A percentile compares a stretch with the other conserved stretches of the same genome.
These are phyloP conservation scores for Lithosia quadra DNA, from an alignment of 2,888 invertebrate genomes.

Conservation along the genomic window DNA sequence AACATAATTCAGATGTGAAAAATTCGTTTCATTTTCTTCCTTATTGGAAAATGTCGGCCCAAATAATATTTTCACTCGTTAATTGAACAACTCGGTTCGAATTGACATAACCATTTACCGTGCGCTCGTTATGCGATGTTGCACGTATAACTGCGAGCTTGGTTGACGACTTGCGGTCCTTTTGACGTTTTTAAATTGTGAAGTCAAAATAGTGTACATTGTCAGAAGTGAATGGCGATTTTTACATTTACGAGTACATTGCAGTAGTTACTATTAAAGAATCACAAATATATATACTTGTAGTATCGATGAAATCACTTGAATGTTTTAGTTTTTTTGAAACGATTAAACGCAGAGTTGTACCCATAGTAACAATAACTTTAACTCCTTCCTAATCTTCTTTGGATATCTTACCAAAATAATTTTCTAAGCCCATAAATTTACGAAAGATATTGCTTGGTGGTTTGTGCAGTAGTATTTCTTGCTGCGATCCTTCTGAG, in stretches of 20 bases:
- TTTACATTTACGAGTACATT: too few relatives aligned
- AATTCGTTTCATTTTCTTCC: neutral
- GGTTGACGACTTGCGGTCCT: neutral
- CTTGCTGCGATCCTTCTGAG: neutral
- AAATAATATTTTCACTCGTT: conserved; percentile 5
- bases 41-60: conserved; percentile 1
- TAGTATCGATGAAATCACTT: too few relatives aligned
- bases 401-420: too few relatives aligned
- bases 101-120: neutral
- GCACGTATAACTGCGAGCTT: neutral
- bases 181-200: neutral
- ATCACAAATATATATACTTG: too few relatives aligned
- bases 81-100: conserved; percentile 34
- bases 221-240: neutral
- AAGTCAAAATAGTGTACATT: neutral
- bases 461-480: too few relatives aligned
- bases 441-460: neutral
- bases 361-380: too few relatives aligned
- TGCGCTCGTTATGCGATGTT: neutral
- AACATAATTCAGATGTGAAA: neutral
- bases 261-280: too few relatives aligned
- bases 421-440: too few relatives aligned
- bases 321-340: too few relatives aligned
- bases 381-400: too few relatives aligned
- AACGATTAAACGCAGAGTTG: too few relatives aligned